Evolutionary conservation across 2,888 invertebrate genomes (phyloP).

Genomic region (Linyphia triangularis): DNA sequence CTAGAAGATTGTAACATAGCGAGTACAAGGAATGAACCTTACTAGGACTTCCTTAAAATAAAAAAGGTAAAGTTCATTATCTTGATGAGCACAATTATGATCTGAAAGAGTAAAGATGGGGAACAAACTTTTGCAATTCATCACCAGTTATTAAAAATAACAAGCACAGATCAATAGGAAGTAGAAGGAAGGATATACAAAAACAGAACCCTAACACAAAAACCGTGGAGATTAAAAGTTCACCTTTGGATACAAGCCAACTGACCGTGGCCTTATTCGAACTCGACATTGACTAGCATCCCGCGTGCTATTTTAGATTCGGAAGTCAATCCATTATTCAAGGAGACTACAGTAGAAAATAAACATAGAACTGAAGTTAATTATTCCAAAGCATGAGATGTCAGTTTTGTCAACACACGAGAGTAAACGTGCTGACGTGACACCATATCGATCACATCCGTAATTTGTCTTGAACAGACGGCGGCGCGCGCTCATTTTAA

Average conservation of each 20-base stretch:
- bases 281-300: slow-evolving; percentile 23
- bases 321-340: slow-evolving; percentile 19
- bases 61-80: no score
- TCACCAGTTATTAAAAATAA: not conserved
- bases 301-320: not conserved
- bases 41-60: no score
- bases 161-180: not conserved
- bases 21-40: no score
- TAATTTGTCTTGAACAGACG: no score
- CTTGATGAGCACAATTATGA: no score
- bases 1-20: no score
- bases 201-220: not conserved
- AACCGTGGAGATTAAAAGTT: not conserved
- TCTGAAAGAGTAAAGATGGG: no score
- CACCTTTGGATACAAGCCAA: slow-evolving; percentile 64
- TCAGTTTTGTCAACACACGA: not conserved
- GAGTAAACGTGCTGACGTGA: not conserved
- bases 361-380: not conserved
- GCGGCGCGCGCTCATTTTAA: no score
- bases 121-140: no score
- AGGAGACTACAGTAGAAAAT: not conserved
- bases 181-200: not conserved
- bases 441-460: not conserved
- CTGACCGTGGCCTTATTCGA: slow-evolving; percentile 67
- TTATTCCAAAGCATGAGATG: not conserved